Evolutionary conservation across 2,888 invertebrate species (phyloP), one percentile per base, ranked within the genome.

Genomic region (Andrena flavipes): DNA sequence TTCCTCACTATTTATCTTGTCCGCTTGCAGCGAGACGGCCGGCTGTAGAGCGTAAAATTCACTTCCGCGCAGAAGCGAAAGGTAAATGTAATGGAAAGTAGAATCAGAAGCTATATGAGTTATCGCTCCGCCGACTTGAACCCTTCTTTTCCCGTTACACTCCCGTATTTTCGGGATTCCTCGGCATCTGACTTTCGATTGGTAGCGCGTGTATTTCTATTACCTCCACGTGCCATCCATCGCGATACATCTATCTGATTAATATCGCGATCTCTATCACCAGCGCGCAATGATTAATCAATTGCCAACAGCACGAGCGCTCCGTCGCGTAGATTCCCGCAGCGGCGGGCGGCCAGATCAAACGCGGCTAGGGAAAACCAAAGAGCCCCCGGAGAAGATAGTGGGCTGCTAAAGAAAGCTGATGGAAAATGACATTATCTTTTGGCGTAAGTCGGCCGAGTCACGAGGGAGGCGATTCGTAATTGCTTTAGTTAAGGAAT

Each of bases 401-500:
- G 81, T 35, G 62, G 78, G 73, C 64, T 67, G 85, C 80, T 70
- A 80, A 88, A 82, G 83, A 82, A 83, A 82, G 84, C 85, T 89
- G 89, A 88, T 88, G 87, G 88, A 85, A 87, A 89, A 91, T 89
- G 88, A 89, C 87, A 88, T 91, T 91, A 90, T 89, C 90, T 88
- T 90, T 90, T 73, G 88, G 89, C 88, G 88, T 88, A 90, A 90
- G 87, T 91, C 88, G 85, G 84, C 84, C 87, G 86, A 88, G 84
- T 84, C 77, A 77, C 82, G 80, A 76, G 77, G 71, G 83, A 67
- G 76, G 76, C 74, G 71, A 80, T 70, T 88, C 91, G 89, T 92
- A 92, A 92, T 92, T 92, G 91, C 91, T 92, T 92, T 90, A 92
- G 91, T 89, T 90, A 90, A 90, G 89, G 88, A 90, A 92, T 87